Percentiles rank a stretch among this genome's conserved stretches.
phyloP scores from a whole-genome alignment of 2,888 invertebrate genomes.

The Campopleginae sp. region DNA sequence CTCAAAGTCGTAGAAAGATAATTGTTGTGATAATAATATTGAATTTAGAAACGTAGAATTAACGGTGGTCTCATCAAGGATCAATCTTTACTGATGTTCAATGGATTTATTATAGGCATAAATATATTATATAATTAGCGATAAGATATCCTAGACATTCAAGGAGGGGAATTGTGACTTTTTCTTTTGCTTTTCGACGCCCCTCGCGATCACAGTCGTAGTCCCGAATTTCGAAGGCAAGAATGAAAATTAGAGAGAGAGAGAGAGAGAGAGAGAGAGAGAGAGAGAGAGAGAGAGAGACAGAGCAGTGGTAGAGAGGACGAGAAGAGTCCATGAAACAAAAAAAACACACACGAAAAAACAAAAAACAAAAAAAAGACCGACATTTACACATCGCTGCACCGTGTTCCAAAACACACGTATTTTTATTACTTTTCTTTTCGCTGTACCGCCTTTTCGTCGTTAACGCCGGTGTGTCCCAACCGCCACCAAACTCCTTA shows the following conservation, averaged over 20 bases:
- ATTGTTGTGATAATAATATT: constrained; percentile 84
- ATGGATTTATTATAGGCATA: constrained; percentile 69
- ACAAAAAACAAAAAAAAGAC: not conserved
- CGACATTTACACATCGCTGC: not conserved
- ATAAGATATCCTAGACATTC: constrained; percentile 45
- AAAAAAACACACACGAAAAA: no score
- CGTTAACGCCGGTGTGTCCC: not conserved
- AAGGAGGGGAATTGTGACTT: constrained; percentile 50
- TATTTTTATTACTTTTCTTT: not conserved
- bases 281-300: constrained; percentile 44
- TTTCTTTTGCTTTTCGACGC: constrained; percentile 26
- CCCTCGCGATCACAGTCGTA: constrained; percentile 41
- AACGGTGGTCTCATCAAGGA: constrained; percentile 75
- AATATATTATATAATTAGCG: constrained; percentile 61
- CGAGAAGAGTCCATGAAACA: constrained; percentile 3
- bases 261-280: constrained; percentile 52
- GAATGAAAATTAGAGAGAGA: constrained; percentile 26
- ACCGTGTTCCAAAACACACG: not conserved
- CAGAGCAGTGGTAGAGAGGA: not conserved
- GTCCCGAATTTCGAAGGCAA: constrained; percentile 40
- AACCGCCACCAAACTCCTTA: not conserved
- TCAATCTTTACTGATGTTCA: constrained; percentile 75
- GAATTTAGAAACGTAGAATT: constrained; percentile 76
- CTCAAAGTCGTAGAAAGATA: constrained; percentile 78
- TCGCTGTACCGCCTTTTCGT: constrained; percentile 7